phyloP scores from a whole-genome alignment of 2,888 invertebrate genomes.

The Ditula angustiorana region DNA sequence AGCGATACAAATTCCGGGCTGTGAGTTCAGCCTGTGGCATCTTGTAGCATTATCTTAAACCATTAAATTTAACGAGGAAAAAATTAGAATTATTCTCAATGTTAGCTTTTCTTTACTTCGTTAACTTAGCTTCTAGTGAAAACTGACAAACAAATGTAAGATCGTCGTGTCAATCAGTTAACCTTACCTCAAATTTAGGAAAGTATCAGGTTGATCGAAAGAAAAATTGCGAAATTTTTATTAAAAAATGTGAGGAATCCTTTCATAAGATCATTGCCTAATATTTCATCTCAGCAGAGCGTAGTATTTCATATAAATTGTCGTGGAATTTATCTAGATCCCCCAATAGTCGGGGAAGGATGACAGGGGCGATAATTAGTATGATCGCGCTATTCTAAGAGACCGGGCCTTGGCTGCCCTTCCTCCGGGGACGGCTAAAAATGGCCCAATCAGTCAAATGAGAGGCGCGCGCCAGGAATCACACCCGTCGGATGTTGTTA shows the following conservation, averaged over 20 bases:
- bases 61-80: no score
- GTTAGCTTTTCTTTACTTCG: no score
- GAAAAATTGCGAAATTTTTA: not conserved
- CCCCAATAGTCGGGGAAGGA: slow-evolving; percentile 54
- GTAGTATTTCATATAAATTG: slow-evolving; percentile 67
- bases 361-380: slow-evolving; percentile 80
- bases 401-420: slow-evolving; percentile 54
- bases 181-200: no score
- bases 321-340: slow-evolving; percentile 64
- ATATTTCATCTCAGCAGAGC: slow-evolving; percentile 44
- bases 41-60: no score
- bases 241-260: not conserved
- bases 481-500: slow-evolving; percentile 55
- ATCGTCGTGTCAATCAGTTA: no score
- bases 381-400: slow-evolving; percentile 77
- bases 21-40: not conserved
- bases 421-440: slow-evolving; percentile 70
- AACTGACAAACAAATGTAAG: no score
- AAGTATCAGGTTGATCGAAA: no score
- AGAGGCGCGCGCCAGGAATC: slow-evolving; percentile 51
- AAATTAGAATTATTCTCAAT: no score
- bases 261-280: not conserved
- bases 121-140: no score
- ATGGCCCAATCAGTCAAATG: slow-evolving; percentile 82
- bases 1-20: not conserved